Evolutionary conservation across 1,140 invertebrate species (phyloP).

Genomic region (Araneus ventricosus): DNA sequence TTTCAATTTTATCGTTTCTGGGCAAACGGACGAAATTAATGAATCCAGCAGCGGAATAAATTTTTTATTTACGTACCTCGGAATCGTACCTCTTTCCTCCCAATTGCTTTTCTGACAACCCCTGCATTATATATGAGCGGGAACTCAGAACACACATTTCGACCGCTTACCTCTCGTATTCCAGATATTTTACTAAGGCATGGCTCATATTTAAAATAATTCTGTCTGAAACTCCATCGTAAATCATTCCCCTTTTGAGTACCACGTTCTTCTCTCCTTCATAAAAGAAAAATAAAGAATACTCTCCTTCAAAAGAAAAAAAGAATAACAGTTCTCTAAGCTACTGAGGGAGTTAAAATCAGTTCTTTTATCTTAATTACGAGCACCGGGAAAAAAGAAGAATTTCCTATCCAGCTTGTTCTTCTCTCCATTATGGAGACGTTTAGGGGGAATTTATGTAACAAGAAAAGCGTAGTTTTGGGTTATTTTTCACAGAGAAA

Average conservation of each 20-base stretch:
- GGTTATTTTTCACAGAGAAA: slow-evolving; percentile 25
- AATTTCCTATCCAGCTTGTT: not conserved
- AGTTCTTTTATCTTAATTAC: slow-evolving; percentile 61
- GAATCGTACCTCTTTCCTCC: slow-evolving; percentile 10
- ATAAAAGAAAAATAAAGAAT: not conserved
- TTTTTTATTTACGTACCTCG: not conserved
- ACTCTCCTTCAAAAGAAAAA: not conserved
- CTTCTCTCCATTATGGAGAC: slow-evolving; percentile 32
- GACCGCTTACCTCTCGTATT: not conserved
- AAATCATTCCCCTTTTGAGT: slow-evolving; percentile 27
- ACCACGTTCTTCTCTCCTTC: not conserved
- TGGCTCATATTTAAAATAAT: slow-evolving; percentile 30
- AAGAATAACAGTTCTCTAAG: not conserved
- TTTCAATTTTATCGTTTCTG: slow-evolving; percentile 1
- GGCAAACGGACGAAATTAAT: not conserved
- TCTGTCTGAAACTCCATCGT: slow-evolving; percentile 6
- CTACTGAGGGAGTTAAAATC: slow-evolving; percentile 37
- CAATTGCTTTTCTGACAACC: slow-evolving; percentile 10
- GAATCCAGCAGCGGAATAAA: not conserved
- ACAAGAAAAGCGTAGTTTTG: not conserved
- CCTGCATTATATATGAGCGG: slow-evolving; percentile 4
- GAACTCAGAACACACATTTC: not conserved
- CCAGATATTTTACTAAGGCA: not conserved
- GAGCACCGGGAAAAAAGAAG: not conserved
- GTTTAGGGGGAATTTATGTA: slow-evolving; percentile 27